These are phyloP conservation scores for Vimba vimba DNA, from an alignment of 2,113 vertebrate species.

Conservation along the genomic window DNA sequence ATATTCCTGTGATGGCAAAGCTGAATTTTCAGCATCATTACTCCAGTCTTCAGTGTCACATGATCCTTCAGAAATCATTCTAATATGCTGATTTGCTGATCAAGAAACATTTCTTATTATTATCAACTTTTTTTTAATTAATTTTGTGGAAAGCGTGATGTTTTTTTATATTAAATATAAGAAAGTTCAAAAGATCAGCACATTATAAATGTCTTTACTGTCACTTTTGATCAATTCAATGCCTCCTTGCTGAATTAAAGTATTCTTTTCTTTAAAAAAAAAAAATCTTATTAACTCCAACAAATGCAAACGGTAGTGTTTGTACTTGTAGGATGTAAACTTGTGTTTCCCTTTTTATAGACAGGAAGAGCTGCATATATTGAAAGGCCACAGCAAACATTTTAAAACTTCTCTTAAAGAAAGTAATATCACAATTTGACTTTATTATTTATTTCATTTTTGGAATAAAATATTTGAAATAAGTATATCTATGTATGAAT, in stretches of 20 bases:
- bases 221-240: background rate
- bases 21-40: background rate
- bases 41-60: background rate
- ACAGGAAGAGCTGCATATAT: background rate
- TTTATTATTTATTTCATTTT: background rate
- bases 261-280: too few species aligned
- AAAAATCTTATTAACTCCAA: background rate
- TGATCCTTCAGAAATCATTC: background rate
- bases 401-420: background rate
- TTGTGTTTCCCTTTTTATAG: background rate
- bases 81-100: background rate
- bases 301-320: too few species aligned
- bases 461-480: background rate
- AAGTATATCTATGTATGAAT: background rate
- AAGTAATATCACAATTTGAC: background rate
- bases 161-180: too few species aligned
- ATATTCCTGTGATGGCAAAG: background rate
- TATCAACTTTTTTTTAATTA: background rate
- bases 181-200: background rate
- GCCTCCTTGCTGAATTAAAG: background rate
- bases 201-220: background rate
- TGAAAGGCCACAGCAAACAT: background rate
- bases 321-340: background rate
- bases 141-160: background rate
- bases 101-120: background rate